phyloP scores from a whole-genome alignment of 1,140 invertebrate species.

The Aphaenogaster floridana region DNA sequence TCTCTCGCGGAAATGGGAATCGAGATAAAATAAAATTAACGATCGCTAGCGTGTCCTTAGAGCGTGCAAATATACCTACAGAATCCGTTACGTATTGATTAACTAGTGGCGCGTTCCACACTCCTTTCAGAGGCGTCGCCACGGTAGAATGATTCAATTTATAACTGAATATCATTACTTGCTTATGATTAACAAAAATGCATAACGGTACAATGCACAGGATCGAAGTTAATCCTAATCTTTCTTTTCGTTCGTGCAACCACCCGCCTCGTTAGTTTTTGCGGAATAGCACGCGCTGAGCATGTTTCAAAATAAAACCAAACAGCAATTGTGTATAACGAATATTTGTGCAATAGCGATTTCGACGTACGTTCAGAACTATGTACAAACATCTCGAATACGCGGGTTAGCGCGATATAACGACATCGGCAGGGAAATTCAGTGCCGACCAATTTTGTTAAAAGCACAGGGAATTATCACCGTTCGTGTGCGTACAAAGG shows the following conservation, averaged over 20 bases:
- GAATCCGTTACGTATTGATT: constrained; percentile 57
- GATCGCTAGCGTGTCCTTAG: constrained; percentile 21
- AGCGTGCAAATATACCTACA: constrained; percentile 12
- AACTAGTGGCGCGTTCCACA: constrained; percentile 40
- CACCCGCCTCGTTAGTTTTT: constrained; percentile 21
- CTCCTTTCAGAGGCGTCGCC: constrained; percentile 39
- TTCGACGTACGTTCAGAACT: background rate
- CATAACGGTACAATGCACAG: constrained; percentile 1
- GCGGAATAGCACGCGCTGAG: background rate
- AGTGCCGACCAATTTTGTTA: constrained; percentile 44
- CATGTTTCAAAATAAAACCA: constrained; percentile 46
- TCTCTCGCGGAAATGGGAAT: constrained; percentile 18
- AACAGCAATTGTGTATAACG: background rate
- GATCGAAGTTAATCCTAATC: constrained; percentile 52
- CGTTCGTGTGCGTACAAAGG: constrained; percentile 21
- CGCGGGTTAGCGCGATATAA: constrained; percentile 10
- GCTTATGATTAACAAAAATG: constrained; percentile 1
- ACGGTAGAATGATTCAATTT: constrained; percentile 13
- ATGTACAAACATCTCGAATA: constrained; percentile 23
- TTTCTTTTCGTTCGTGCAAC: background rate
- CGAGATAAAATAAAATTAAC: constrained; percentile 59
- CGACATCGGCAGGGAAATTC: constrained; percentile 17
- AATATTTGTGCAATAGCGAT: constrained; percentile 45
- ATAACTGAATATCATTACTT: constrained; percentile 1
- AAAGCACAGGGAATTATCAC: constrained; percentile 39